Evolutionary conservation across 2,797 vertebrate genomes (phyloP).

Genomic region (Ptychadena robeensis): DNA sequence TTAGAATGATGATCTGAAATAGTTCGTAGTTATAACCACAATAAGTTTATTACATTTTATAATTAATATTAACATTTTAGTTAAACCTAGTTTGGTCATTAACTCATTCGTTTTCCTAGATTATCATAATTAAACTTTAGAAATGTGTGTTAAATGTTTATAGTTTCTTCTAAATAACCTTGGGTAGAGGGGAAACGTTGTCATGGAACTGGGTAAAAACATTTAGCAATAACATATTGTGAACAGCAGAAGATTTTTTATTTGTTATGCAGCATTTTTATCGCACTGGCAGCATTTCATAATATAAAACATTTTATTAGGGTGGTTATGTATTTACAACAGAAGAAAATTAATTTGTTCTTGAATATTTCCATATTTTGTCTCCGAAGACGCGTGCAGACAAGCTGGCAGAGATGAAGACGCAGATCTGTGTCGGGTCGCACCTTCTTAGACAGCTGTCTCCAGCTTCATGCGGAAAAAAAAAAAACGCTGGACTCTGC

Average conservation of each 20-base stretch:
- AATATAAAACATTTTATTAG: not conserved
- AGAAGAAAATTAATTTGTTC: not conserved
- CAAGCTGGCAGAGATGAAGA: constrained; percentile 93
- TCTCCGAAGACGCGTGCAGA: constrained; percentile 86
- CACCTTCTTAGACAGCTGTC: constrained; percentile 88
- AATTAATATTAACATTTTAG: too few species aligned
- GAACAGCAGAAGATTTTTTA: not conserved
- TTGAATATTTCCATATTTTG: not conserved
- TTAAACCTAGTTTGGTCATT: too few species aligned
- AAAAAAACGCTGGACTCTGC: constrained; percentile 83
- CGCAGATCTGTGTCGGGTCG: constrained; percentile 88
- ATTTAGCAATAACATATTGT: not conserved
- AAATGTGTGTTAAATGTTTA: too few species aligned
- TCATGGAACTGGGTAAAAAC: too few species aligned
- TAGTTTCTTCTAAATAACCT: too few species aligned
- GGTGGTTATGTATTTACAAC: not conserved
- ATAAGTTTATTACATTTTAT: too few species aligned
- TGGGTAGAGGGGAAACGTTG: too few species aligned
- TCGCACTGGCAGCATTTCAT: too few species aligned
- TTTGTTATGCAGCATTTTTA: not conserved
- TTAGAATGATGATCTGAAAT: too few species aligned
- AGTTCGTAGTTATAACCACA: too few species aligned
- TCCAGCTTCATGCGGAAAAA: constrained; percentile 82
- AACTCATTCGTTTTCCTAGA: too few species aligned
- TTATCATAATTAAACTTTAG: too few species aligned